A percentile compares a stretch with the other conserved stretches of the same genome.
Evolutionary conservation across 2,888 invertebrate genomes (phyloP).

Genomic region (Salticus scenicus): DNA sequence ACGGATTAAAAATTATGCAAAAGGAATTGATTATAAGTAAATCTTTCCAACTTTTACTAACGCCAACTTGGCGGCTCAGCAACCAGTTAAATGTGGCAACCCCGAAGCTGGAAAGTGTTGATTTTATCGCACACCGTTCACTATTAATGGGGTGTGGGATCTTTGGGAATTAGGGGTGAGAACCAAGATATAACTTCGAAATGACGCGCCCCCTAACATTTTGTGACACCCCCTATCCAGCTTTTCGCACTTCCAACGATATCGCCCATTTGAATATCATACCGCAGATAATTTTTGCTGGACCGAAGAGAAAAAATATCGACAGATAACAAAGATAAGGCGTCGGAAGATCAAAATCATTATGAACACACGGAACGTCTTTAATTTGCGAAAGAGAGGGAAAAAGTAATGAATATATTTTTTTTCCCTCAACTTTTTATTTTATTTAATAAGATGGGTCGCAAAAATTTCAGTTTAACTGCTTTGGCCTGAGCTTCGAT

Average conservation of each 20-base stretch:
- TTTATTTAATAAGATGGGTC: constrained; percentile 67
- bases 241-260: constrained; percentile 40
- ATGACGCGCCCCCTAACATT: constrained; percentile 55
- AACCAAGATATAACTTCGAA: constrained; percentile 56
- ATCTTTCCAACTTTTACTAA: no score
- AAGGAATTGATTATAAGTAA: no score
- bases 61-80: constrained; percentile 40
- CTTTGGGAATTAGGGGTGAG: constrained; percentile 68
- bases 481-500: constrained; percentile 68
- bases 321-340: constrained; percentile 57
- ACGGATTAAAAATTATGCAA: no score
- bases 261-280: constrained; percentile 67
- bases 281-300: constrained; percentile 50
- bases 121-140: constrained; percentile 63
- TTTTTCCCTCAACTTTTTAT: constrained; percentile 37
- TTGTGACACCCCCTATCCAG: constrained; percentile 40
- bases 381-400: constrained; percentile 47
- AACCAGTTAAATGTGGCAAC: constrained; percentile 27
- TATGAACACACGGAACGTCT: constrained; percentile 48
- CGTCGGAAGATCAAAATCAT: constrained; percentile 61
- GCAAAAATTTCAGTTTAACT: constrained; percentile 68
- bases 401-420: constrained; percentile 52
- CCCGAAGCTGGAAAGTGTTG: constrained; percentile 57
- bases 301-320: constrained; percentile 30
- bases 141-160: constrained; percentile 67